Base-by-base conservation (phyloP, 35 echinoderm and acorn worm genomes). In the Eucidaris tribuloides region DNA sequence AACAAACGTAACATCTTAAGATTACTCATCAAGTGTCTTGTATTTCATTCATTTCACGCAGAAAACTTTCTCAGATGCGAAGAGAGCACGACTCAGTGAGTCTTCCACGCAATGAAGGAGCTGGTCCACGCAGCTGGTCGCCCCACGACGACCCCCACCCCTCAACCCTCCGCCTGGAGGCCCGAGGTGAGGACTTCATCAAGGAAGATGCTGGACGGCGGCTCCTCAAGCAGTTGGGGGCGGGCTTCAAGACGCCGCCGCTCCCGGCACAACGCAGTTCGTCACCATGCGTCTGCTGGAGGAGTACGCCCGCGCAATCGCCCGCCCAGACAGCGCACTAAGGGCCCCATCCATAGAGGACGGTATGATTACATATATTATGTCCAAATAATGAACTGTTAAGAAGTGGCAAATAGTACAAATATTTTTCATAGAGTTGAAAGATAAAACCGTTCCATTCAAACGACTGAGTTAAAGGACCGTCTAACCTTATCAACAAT, bases 261-360 rank as follows among this genome's bases (percentile, higher is more conserved):
- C 82, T 79, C 18, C 80, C 88, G 18, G n/a, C n/a, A 91, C 90
- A 25, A 93, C 90, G 62, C 96, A 99, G 87, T 99, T 99, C 48
- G 85, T 99, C 86, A 99, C 85, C 46, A 99, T 99, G 96, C 83
- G 93, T 4, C 48, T 99, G 80, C 43, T 90, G 81, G 96, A 99
- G 84, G 96, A 99, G 55, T 99, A 99, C 39, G 81, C 86, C 90
- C 7, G 71, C 93, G 3, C 87, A 84, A 46, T 99, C 96, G 13
- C 90, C 96, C 11, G 87, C 96, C 2, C 78, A 93, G 54, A 93
- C 91, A 35, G 66, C n/a, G 66, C 84, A 1, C 43, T 48, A 35
- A 84, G 46, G 33, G 68, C 84, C 24, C 71, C 84, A 13, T 65
- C 76, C 23, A 81, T 83, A 66, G 40, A 83, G 66, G 88, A 83